Conservation (phyloP, 2,113 vertebrate species). For the Phrynosoma blainvillii region DNA sequence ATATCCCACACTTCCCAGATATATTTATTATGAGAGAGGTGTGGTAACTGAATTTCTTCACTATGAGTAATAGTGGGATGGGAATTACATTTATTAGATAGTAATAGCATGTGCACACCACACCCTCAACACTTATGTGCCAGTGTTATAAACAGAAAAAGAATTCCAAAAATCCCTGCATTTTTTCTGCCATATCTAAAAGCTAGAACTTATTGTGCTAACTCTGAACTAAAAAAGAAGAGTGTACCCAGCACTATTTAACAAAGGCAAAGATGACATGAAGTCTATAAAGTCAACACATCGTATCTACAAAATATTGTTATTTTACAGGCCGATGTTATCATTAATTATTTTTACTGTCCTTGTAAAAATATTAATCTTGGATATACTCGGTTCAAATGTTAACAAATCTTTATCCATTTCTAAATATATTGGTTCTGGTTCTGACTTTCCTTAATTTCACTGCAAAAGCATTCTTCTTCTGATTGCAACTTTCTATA, state of each 20-base stretch:
- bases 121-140: background rate
- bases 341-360: background rate
- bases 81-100: background rate
- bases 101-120: background rate
- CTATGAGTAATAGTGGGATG: background rate
- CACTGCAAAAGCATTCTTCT: background rate
- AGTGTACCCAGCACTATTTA: background rate
- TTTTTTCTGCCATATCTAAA: background rate
- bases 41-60: background rate
- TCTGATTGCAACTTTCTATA: background rate
- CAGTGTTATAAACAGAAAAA: background rate
- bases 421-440: background rate
- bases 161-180: background rate
- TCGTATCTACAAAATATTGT: background rate
- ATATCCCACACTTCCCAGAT: background rate
- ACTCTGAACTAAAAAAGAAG: background rate
- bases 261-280: background rate
- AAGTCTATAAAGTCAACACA: background rate
- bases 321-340: background rate
- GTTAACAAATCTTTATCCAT: background rate
- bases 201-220: background rate
- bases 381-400: background rate
- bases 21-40: background rate
- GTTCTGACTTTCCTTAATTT: background rate
- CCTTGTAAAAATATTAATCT: background rate